phyloP scores from a whole-genome alignment of 2,113 vertebrate genomes.

The Nanger granti region DNA sequence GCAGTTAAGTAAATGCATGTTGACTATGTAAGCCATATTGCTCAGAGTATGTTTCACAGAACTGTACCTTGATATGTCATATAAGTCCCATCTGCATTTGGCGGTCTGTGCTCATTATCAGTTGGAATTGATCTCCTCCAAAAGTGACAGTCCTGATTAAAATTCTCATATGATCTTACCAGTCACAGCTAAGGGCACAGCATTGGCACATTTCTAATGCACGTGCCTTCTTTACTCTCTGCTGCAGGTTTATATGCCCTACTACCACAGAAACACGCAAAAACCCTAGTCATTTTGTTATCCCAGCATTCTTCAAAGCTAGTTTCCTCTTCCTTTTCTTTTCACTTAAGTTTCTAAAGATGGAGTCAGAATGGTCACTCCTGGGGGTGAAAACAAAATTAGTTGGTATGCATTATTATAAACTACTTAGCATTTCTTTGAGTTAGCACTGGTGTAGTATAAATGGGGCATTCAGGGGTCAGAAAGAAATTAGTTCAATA shows the following conservation, averaged over 20 bases:
- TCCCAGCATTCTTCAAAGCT: not conserved
- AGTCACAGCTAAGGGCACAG: not conserved
- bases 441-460: not conserved
- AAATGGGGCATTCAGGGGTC: not conserved
- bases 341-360: not conserved
- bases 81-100: not conserved
- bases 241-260: not conserved
- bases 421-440: not conserved
- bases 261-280: not conserved
- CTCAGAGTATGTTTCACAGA: not conserved
- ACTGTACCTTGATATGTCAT: not conserved
- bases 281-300: not conserved
- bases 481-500: not conserved
- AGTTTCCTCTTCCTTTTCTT: not conserved
- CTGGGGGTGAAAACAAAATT: not conserved
- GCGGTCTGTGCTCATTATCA: not conserved
- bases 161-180: not conserved
- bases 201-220: not conserved
- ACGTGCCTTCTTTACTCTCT: not conserved
- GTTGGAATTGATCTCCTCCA: not conserved
- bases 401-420: not conserved
- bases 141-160: not conserved
- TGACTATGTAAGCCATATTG: not conserved
- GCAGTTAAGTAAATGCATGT: not conserved
- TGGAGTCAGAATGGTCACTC: not conserved